Evolutionary conservation across 2,888 invertebrate genomes (phyloP), one percentile per base, ranked within the genome.

Genomic region (Noctua fimbriata): DNA sequence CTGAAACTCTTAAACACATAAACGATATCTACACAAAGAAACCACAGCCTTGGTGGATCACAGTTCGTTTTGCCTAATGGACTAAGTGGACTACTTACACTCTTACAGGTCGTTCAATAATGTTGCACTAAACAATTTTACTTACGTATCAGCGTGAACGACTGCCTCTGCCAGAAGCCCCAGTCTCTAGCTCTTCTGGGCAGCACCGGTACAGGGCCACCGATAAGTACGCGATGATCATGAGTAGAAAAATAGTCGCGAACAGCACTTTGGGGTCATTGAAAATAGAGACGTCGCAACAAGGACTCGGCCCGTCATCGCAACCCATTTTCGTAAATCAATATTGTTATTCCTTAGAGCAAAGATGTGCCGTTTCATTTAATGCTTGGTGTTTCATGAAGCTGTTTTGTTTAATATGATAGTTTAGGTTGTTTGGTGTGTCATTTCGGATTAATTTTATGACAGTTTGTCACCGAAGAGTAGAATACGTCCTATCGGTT

Each of bases 141-240:
- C 72, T 81, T 72, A 79, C 55, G 24, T 24, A 55, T 52, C 52
- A 70, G 9, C 9, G 63, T 36, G 21, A 52, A n/a, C n/a, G 32
- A 36, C 55, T 28, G 18, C n/a, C 0, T 44, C 80, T 80, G 21
- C 3, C 9, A 55, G 28, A 60, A 60, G 28, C 16, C 28, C 28
- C 16, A 6, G 10, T 2, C 2, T 0, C 44, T 44, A 14, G 44
- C 44, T 16, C 28, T 60, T 1, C 24, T 24, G 65, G 2, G 7
- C 14, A 1, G 36, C 79, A 81, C 16, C 65, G 73, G 47, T 58
- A 58, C 55, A 79, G n/a, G 21, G 73, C 92, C 91, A 93, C 1
- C 0, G 87, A 85, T 16, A 95, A 88, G 85, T 92, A 94, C 10
- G 89, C 18, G 21, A 94, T 93, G 32, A 94, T 58, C 86, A 93